Evolutionary conservation across 2,113 vertebrate genomes (phyloP).

Genomic region (Hepsetus odoe): DNA sequence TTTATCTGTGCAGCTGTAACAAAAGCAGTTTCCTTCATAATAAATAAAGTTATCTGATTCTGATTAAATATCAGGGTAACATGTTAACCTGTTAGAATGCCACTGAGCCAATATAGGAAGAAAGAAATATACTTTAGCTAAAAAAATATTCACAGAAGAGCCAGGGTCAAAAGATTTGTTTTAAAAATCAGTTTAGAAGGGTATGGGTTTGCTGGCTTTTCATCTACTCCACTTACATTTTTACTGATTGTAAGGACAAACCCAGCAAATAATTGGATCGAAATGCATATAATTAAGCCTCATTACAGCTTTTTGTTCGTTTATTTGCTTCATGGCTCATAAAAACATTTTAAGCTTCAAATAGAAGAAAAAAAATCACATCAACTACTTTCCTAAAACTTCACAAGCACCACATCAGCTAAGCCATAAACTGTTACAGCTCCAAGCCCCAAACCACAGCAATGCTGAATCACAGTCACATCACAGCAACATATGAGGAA

Average conservation of each 20-base stretch:
- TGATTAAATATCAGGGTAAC: background rate
- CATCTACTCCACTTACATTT: too few relatives aligned
- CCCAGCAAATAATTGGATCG: too few relatives aligned
- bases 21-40: too few relatives aligned
- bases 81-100: background rate
- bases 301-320: too few relatives aligned
- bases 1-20: too few relatives aligned
- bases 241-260: too few relatives aligned
- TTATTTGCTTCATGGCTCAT: background rate
- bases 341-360: background rate
- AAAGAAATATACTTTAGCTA: background rate
- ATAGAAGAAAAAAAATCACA: background rate
- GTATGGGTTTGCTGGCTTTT: background rate
- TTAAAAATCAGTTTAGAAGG: background rate
- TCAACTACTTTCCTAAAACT: background rate
- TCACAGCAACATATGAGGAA: conserved; percentile 31
- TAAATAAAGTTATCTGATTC: too few relatives aligned
- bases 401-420: background rate
- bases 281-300: too few relatives aligned
- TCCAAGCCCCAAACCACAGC: conserved; percentile 21
- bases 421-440: background rate
- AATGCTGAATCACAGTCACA: conserved; percentile 21
- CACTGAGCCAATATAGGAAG: background rate
- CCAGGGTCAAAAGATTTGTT: too few relatives aligned
- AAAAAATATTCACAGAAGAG: too few relatives aligned